Conservation (phyloP, 1,140 invertebrate genomes). For the Acromyrmex heyeri region DNA sequence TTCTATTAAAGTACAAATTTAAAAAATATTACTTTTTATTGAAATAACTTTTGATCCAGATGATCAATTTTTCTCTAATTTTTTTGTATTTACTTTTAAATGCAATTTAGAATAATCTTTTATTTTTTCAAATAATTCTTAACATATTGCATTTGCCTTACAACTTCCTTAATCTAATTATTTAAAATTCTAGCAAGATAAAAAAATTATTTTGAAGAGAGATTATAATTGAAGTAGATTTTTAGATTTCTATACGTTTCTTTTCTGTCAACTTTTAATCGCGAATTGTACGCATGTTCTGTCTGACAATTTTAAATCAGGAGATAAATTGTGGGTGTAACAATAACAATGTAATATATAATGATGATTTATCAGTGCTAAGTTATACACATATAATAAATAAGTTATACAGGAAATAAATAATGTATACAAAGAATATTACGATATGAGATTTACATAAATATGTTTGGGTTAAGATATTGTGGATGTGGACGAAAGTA, state of each 20-base stretch:
- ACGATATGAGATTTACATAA: neutral
- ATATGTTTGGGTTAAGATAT: neutral
- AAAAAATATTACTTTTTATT: too few species aligned
- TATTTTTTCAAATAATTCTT: too few species aligned
- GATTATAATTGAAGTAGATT: neutral
- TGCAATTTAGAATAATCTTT: too few species aligned
- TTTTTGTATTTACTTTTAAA: too few species aligned
- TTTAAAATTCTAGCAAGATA: neutral
- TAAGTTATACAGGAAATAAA: neutral
- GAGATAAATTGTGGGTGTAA: slow-evolving; percentile 56
- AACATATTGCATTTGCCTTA: too few species aligned
- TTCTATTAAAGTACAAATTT: too few species aligned
- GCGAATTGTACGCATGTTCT: neutral
- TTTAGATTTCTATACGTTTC: neutral
- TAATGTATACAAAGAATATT: neutral
- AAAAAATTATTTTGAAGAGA: neutral
- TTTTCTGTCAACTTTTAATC: slow-evolving; percentile 24
- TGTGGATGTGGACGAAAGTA: neutral
- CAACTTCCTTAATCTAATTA: neutral
- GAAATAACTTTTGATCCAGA: too few species aligned
- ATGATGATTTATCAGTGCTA: slow-evolving; percentile 13
- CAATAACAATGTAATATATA: slow-evolving; percentile 23
- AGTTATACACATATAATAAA: too few species aligned
- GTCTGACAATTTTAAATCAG: slow-evolving; percentile 50
- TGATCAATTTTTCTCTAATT: too few species aligned